Base-by-base conservation (phyloP, 1,140 invertebrate species). In the Tyrophagus putrescentiae region DNA sequence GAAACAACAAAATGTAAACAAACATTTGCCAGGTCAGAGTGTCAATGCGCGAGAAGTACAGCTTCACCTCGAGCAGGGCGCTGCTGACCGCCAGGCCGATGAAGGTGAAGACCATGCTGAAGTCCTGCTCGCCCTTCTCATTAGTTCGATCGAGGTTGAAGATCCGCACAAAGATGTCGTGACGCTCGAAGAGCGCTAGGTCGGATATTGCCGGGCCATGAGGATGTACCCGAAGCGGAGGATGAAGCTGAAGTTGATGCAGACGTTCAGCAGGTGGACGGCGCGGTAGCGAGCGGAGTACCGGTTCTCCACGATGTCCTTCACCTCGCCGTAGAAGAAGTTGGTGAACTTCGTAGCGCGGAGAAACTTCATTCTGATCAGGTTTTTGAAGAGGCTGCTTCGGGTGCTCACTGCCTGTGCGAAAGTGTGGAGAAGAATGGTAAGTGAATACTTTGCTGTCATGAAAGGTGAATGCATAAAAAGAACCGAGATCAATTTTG, bases 251-350 rank as follows among this genome's bases (percentile, higher is more conserved):
- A 48, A 7, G 31, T 48, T 48, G 45, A 6, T 48, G 7, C 13
- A 48, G 7, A 48, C 31, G 18, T 48, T 48, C 13, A 48, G 18
- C 18, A 7, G 21, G 18, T 48, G 45, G 7, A 48, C 7, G 7
- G 31, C 7, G 23, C 21, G 7, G 18, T 48, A 48, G 7, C 45
- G 45, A 48, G 31, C 13, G 7, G 18, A 18, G 7, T 48, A 13
- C 23, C 45, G 45, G 31, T 48, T 48, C 18, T 48, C 45, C 21
- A 48, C 45, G 31, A 48, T 48, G 18, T 48, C 18, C 45, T 48
- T 48, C 45, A 48, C 45, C 18, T 48, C 45, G 45, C 31, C 6
- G 18, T 48, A 48, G 45, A 48, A 48, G 45, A 48, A 48, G 31
- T 48, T 48, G 7, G 7, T 48, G 18, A 48, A 48, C 31, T 48